Base-by-base conservation (phyloP, 2,797 vertebrate genomes). In the Trematomus bernacchii region DNA sequence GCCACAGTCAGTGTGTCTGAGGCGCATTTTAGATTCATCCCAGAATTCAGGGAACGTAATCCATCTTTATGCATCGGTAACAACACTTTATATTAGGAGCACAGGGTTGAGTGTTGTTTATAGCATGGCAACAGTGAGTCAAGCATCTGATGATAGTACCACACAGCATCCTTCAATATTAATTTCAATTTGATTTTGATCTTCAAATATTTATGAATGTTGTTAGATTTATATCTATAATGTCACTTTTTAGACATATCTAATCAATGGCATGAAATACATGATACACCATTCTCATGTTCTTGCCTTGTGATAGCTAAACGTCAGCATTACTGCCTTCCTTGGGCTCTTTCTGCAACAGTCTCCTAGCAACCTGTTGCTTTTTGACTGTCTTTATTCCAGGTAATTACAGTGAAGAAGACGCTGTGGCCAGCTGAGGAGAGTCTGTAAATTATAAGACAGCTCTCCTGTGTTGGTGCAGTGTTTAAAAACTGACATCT, bases 351-450 rank as follows among this genome's bases (percentile, higher is more conserved):
- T 71, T 83, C 58, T 78, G 60, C 77, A 61, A 53, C 83, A 46
- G 89, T 92, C 80, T 88, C 91, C 83, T 87, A 80, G 89, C 90
- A 91, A 91, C 87, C 52, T 60, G 54, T 76, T 37, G 0, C 70
- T 74, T 71, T 75, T 73, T 72, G 57, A 82, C 71, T 47, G 60
- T 67, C 65, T 21, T 80, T 77, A 79, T 83, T 72, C 58, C 27
- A 73, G 58, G 60, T 86, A 76, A 86, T 87, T 81, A 83, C 54
- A 73, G 50, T 48, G 69, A 79, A 64, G 52, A 65, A 51, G 58
- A 64, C 42, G 33, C 53, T 2, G 1, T 64, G 13, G 8, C 51
- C 57, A 23, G 62, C 60, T 74, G 48, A 77, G 59, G 42, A 23
- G 48, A 70, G n/a, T 71, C 33, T 73, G 47, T 57, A 15, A 67